These are phyloP conservation scores for Geotrypetes seraphini DNA, from an alignment of 2,797 vertebrate species.

Conservation along the genomic window DNA sequence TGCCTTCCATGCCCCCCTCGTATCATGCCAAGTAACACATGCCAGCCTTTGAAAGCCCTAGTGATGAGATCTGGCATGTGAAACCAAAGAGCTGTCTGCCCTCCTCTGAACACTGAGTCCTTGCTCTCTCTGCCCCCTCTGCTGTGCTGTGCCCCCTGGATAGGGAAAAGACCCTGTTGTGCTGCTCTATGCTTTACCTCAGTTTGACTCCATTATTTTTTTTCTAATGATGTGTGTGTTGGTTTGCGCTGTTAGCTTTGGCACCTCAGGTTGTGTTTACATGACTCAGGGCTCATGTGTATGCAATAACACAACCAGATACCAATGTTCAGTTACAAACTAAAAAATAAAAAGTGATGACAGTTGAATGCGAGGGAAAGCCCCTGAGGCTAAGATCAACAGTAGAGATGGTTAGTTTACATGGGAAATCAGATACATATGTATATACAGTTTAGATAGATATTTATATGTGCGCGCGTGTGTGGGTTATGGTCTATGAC, in stretches of 20 bases:
- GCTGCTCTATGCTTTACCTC: neutral
- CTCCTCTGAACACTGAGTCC: too few species aligned
- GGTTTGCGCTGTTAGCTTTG: conserved; percentile 1
- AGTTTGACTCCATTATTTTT: too few species aligned
- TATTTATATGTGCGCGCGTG: too few species aligned
- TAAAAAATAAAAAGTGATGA: conserved; percentile 9
- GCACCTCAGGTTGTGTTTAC: neutral
- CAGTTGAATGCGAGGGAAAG: conserved; percentile 28
- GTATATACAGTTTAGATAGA: too few species aligned
- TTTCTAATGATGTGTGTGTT: neutral
- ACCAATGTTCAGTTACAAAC: neutral
- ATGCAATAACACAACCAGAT: conserved; percentile 7
- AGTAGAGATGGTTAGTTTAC: conserved; percentile 11
- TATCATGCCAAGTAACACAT: too few species aligned
- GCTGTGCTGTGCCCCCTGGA: too few species aligned
- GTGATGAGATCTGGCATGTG: too few species aligned
- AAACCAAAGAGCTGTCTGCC: too few species aligned
- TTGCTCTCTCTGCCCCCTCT: too few species aligned
- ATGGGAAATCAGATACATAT: conserved; percentile 15
- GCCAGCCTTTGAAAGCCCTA: too few species aligned
- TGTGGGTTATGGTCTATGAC: too few species aligned
- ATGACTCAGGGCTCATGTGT: conserved; percentile 1
- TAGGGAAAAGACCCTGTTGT: neutral
- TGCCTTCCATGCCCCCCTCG: too few species aligned
- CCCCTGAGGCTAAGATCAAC: conserved; percentile 22